phyloP scores from a whole-genome alignment of 1,140 invertebrate species.

The Archivesica marissinica region DNA sequence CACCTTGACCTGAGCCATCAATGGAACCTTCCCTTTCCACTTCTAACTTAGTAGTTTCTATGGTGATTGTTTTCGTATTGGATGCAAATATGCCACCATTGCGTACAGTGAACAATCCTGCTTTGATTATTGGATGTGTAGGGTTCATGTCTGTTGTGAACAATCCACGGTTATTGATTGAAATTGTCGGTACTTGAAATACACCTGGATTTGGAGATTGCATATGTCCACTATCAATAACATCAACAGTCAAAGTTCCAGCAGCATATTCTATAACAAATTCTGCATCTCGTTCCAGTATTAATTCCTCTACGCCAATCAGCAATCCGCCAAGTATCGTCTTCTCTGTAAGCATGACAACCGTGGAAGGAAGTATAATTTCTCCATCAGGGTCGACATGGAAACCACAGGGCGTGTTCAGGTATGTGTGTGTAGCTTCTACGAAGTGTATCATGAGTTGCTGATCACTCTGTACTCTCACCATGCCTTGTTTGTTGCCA shows the following conservation, averaged over 20 bases:
- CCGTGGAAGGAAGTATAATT: conserved; percentile 72
- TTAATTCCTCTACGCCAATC: conserved; percentile 72
- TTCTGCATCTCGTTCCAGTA: conserved; percentile 65
- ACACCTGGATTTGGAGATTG: conserved; percentile 56
- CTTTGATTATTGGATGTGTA: conserved; percentile 45
- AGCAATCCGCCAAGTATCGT: conserved; percentile 71
- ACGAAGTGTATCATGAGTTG: conserved; percentile 74
- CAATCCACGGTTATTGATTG: conserved; percentile 69
- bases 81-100: conserved; percentile 68
- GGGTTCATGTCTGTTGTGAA: conserved; percentile 66
- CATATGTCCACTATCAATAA: conserved; percentile 29
- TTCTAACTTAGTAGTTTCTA: conserved; percentile 58
- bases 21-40: conserved; percentile 69
- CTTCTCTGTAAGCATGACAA: conserved; percentile 68
- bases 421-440: conserved; percentile 76
- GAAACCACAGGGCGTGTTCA: conserved; percentile 77
- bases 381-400: conserved; percentile 75
- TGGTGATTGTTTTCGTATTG: conserved; percentile 31
- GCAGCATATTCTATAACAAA: conserved; percentile 39
- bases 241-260: conserved; percentile 59
- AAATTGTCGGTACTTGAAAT: conserved; percentile 63
- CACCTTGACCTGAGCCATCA: conserved; percentile 67
- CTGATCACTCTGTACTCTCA: conserved; percentile 71
- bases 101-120: conserved; percentile 62
- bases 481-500: conserved; percentile 75